These are phyloP conservation scores for Rhabditophanes sp. DNA, from an alignment of 2,888 invertebrate genomes.

Conservation along the genomic window DNA sequence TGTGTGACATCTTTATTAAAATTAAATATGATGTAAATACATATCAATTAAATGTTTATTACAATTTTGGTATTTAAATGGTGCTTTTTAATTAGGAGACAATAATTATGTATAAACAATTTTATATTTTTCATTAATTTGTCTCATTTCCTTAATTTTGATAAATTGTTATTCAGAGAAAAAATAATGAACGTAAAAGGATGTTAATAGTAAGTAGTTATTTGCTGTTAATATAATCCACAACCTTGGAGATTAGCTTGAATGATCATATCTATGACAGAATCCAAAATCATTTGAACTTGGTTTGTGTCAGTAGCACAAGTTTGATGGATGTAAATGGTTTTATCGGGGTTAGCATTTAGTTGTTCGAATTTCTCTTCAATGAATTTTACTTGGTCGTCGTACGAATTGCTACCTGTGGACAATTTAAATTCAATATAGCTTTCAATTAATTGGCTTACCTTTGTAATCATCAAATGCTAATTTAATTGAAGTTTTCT, in stretches of 20 bases:
- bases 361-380: slow-evolving; percentile 99
- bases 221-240: slow-evolving; percentile 41
- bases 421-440: slow-evolving; percentile 1
- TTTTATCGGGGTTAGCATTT: slow-evolving; percentile 99
- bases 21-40: too few relatives aligned
- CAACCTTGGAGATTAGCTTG: slow-evolving; percentile 43
- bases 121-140: too few relatives aligned
- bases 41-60: too few relatives aligned
- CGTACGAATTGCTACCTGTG: slow-evolving; percentile 1
- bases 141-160: too few relatives aligned
- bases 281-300: slow-evolving; percentile 12
- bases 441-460: slow-evolving; percentile 8
- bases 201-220: too few relatives aligned
- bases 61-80: too few relatives aligned
- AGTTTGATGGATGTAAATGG: slow-evolving; percentile 99
- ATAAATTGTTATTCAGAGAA: too few relatives aligned
- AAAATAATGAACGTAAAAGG: too few relatives aligned
- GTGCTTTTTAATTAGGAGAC: too few relatives aligned
- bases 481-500: slow-evolving; percentile 22
- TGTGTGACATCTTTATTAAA: too few relatives aligned
- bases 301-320: slow-evolving; percentile 81
- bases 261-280: slow-evolving; percentile 43
- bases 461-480: slow-evolving; percentile 44
- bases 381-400: slow-evolving; percentile 90
- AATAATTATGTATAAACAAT: too few relatives aligned